These are phyloP conservation scores for Cremastinae sp. DNA, from an alignment of 2,888 invertebrate genomes.

Conservation along the genomic window DNA sequence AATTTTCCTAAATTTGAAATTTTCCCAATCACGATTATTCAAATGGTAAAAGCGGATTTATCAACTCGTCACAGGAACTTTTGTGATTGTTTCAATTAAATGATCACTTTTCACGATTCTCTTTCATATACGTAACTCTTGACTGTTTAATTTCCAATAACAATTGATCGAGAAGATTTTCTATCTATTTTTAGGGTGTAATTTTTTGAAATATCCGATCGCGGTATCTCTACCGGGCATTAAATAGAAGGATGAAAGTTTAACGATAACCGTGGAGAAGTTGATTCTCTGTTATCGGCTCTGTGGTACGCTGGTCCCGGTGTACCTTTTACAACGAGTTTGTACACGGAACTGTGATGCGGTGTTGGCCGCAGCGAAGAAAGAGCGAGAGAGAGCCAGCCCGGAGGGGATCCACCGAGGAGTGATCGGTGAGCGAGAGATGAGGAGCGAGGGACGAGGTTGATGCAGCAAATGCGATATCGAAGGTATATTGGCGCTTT, in stretches of 20 bases:
- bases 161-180: too few species aligned
- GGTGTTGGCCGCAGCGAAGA: conserved; percentile 43
- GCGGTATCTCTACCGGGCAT: conserved; percentile 28
- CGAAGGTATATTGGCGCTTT: conserved; percentile 55
- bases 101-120: too few species aligned
- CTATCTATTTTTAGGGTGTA: neutral
- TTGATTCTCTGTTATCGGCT: conserved; percentile 50
- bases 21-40: too few species aligned
- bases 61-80: too few species aligned
- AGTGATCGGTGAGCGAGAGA: neutral
- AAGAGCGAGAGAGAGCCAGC: conserved; percentile 27
- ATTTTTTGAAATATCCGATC: conserved; percentile 14
- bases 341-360: conserved; percentile 59
- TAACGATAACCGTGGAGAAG: conserved; percentile 36
- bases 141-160: too few species aligned
- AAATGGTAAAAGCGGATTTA: too few species aligned
- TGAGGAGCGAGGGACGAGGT: conserved; percentile 3
- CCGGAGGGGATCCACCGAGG: conserved; percentile 8
- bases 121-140: too few species aligned
- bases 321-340: conserved; percentile 54
- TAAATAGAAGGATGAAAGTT: conserved; percentile 21
- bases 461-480: conserved; percentile 49
- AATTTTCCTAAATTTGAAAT: too few species aligned
- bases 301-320: conserved; percentile 45
- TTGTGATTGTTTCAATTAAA: too few species aligned